These are phyloP conservation scores for Galbula dea DNA, from an alignment of 2,113 vertebrate genomes.

Conservation along the genomic window DNA sequence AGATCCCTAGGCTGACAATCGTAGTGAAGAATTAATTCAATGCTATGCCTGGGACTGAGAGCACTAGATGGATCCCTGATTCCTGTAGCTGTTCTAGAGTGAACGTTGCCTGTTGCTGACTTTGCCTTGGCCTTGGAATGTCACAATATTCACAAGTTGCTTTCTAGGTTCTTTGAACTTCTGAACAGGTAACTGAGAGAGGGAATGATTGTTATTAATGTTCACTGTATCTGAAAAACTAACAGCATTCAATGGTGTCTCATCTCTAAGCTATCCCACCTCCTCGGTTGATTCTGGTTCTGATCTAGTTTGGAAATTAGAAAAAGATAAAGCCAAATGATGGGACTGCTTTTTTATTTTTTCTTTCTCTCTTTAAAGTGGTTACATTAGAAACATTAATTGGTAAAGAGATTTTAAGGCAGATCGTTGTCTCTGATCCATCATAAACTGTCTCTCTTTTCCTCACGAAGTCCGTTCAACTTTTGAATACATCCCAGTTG, in stretches of 20 bases:
- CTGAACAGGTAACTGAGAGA: background rate
- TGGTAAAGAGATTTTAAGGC: background rate
- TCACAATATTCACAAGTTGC: background rate
- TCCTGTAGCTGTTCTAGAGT: slow-evolving; percentile 13
- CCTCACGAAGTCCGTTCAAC: background rate
- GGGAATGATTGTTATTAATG: background rate
- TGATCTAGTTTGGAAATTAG: background rate
- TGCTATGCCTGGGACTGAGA: background rate
- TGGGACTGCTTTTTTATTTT: background rate
- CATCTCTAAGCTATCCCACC: background rate
- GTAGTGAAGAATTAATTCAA: background rate
- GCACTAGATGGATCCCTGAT: background rate
- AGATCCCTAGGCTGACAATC: background rate
- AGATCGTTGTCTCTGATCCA: background rate
- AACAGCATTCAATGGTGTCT: background rate
- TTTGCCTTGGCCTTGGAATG: background rate
- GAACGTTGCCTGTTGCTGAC: slow-evolving; percentile 41
- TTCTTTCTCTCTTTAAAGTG: background rate
- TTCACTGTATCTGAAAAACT: background rate
- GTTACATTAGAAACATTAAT: background rate
- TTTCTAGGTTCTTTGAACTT: slow-evolving; percentile 32
- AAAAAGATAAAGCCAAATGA: background rate
- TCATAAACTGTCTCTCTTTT: background rate
- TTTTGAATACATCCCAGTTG: background rate
- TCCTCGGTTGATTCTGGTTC: background rate